A percentile compares a stretch with the other conserved stretches of the same genome.
phyloP scores from a whole-genome alignment of 2,888 invertebrate species.

The Nephrotoma appendiculata region DNA sequence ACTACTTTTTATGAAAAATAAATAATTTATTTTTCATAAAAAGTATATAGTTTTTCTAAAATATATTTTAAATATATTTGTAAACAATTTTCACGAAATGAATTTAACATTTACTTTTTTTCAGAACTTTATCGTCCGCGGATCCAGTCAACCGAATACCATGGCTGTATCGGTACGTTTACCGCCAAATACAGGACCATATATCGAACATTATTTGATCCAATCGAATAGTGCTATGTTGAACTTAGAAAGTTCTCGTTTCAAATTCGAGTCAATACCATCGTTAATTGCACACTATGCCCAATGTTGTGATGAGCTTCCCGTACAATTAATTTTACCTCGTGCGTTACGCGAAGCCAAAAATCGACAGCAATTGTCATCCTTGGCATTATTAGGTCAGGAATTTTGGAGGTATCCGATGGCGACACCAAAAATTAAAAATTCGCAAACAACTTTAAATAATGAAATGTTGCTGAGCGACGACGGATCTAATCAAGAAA shows the following conservation, averaged over 20 bases:
- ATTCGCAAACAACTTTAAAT: not conserved
- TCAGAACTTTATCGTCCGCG: slow-evolving; percentile 88
- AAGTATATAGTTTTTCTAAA: too few species aligned
- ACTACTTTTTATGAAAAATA: too few species aligned
- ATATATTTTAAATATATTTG: too few species aligned
- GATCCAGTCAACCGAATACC: slow-evolving; percentile 84
- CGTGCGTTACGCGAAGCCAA: slow-evolving; percentile 73
- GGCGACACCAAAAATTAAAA: slow-evolving; percentile 50
- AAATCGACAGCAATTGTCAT: slow-evolving; percentile 79
- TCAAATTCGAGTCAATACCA: slow-evolving; percentile 85
- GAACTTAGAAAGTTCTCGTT: slow-evolving; percentile 84
- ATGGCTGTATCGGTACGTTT: slow-evolving; percentile 90
- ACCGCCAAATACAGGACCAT: slow-evolving; percentile 73
- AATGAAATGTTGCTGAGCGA: slow-evolving; percentile 30
- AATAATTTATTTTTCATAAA: too few species aligned
- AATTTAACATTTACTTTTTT: slow-evolving; percentile 18
- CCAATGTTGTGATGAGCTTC: slow-evolving; percentile 86
- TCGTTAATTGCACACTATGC: slow-evolving; percentile 88
- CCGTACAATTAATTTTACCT: slow-evolving; percentile 77
- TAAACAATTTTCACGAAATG: too few species aligned
- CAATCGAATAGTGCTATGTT: slow-evolving; percentile 69
- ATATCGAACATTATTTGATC: slow-evolving; percentile 92
- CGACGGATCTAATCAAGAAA: not conserved
- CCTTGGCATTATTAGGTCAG: slow-evolving; percentile 78
- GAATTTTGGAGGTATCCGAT: slow-evolving; percentile 73